Base-by-base conservation (phyloP, 1,140 invertebrate species). In the Meloidogyne exigua region DNA sequence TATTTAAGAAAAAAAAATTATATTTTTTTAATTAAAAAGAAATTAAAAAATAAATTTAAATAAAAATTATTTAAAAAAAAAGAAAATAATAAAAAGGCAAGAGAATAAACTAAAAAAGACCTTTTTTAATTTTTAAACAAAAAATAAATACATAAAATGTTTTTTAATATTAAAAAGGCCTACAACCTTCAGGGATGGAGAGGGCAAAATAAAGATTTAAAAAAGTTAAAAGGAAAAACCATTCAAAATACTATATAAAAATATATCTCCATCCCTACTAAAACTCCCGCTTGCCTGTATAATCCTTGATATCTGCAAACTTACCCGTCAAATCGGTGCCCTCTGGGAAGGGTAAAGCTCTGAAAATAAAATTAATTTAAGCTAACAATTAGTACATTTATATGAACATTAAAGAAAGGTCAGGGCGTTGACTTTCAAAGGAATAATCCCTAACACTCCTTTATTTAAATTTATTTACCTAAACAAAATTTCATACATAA, bases 401-500 rank as follows among this genome's bases (percentile, higher is more conserved):
- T n/a, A n/a, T n/a, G n/a, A n/a, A n/a, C n/a, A n/a, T n/a, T n/a
- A n/a, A n/a, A n/a, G n/a, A n/a, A n/a, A n/a, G n/a, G n/a, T n/a
- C n/a, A n/a, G n/a, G n/a, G n/a, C n/a, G n/a, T n/a, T n/a, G n/a
- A n/a, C n/a, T n/a, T n/a, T n/a, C n/a, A n/a, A n/a, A n/a, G n/a
- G n/a, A n/a, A n/a, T n/a, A n/a, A n/a, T n/a, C n/a, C n/a, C n/a
- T n/a, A n/a, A n/a, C n/a, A n/a, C n/a, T n/a, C n/a, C n/a, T 15
- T 44, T 15, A 15, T 39, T 39, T 28, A 1, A 66, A 42, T 42
- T 42, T 12, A 86, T 76, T 12, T 75, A 68, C 25, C 84, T 69
- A 76, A 87, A 87, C 12, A 86, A 70, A 63, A 86, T 86, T 72
- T 86, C 85, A 72, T 86, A 87, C 83, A 87, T 87, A 21, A 86